Conservation (phyloP, 2,888 invertebrate genomes). For the Eupithecia pulchellata region DNA sequence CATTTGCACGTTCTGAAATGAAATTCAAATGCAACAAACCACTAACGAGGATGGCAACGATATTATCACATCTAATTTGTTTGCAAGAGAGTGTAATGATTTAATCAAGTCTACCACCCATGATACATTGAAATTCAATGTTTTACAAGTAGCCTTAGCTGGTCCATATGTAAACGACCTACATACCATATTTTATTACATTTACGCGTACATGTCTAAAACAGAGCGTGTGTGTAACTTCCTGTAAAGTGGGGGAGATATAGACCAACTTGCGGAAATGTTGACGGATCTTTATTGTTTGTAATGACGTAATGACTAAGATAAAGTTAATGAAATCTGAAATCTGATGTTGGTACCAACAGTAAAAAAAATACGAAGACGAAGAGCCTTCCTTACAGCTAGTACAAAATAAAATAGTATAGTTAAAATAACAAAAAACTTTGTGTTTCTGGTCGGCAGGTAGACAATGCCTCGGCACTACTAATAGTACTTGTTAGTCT, state of each 20-base stretch:
- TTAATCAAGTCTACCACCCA: constrained; percentile 21
- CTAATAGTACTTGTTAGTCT: no score
- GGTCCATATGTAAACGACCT: constrained; percentile 34
- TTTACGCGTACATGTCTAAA: constrained; percentile 46
- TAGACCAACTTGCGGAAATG: constrained; percentile 48
- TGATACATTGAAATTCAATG: constrained; percentile 21
- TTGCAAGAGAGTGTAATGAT: constrained; percentile 15
- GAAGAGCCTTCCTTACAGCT: no score
- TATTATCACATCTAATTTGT: constrained; percentile 4
- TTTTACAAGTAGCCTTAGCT: constrained; percentile 15
- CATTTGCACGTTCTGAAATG: constrained; percentile 1
- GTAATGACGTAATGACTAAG: neutral
- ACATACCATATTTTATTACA: constrained; percentile 46
- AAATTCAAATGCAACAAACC: neutral
- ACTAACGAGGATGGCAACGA: constrained; percentile 1
- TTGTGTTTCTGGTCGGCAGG: no score
- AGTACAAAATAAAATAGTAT: no score
- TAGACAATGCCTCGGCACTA: no score
- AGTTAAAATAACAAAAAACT: no score
- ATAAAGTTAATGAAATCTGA: no score
- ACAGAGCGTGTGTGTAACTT: constrained; percentile 43
- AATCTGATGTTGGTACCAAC: no score
- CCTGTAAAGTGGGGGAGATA: constrained; percentile 53
- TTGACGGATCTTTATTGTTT: constrained; percentile 46
- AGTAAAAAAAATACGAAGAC: no score